A percentile compares a stretch with the other conserved stretches of the same genome.
phyloP scores from a whole-genome alignment of 2,797 vertebrate genomes.

The Crax fasciolata region DNA sequence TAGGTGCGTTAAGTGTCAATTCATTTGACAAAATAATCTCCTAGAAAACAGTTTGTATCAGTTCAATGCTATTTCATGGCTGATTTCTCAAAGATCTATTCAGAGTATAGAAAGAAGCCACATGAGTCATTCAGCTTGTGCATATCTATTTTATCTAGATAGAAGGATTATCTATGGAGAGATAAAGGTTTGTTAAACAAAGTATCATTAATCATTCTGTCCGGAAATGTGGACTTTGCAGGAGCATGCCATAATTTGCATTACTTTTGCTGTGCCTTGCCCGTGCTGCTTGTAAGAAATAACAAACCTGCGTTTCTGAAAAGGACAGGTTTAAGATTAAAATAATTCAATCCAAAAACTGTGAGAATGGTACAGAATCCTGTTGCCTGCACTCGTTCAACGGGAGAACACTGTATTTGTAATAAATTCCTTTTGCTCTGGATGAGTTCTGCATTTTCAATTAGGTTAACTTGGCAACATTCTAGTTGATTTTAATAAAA shows the following conservation, averaged over 20 bases:
- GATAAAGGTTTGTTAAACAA: slow-evolving; percentile 79
- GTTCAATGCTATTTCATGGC: slow-evolving; percentile 42
- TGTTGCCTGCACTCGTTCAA: slow-evolving; percentile 79
- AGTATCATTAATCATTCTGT: slow-evolving; percentile 81
- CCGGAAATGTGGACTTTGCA: slow-evolving; percentile 74
- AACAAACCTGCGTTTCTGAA: slow-evolving; percentile 75
- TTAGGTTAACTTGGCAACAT: slow-evolving; percentile 90
- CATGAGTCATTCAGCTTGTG: slow-evolving; percentile 68
- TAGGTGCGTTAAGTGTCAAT: slow-evolving; percentile 38
- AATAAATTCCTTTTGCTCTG: slow-evolving; percentile 88
- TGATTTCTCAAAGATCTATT: slow-evolving; percentile 69
- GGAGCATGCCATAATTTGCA: slow-evolving; percentile 77
- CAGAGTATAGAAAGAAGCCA: slow-evolving; percentile 47
- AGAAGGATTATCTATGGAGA: slow-evolving; percentile 63
- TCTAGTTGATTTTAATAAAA: slow-evolving; percentile 89
- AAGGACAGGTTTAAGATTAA: slow-evolving; percentile 77
- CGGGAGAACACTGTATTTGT: slow-evolving; percentile 86
- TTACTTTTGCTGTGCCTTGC: slow-evolving; percentile 70
- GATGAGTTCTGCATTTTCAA: slow-evolving; percentile 90
- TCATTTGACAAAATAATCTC: slow-evolving; percentile 47
- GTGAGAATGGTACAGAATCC: slow-evolving; percentile 76
- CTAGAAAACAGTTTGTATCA: slow-evolving; percentile 56
- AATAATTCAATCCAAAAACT: slow-evolving; percentile 78
- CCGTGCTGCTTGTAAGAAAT: slow-evolving; percentile 71
- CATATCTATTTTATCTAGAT: slow-evolving; percentile 67